Percentiles rank a stretch among this genome's conserved stretches.
These are phyloP conservation scores for Chaetodon trifascialis DNA, from an alignment of 2,113 vertebrate genomes.

Conservation along the genomic window DNA sequence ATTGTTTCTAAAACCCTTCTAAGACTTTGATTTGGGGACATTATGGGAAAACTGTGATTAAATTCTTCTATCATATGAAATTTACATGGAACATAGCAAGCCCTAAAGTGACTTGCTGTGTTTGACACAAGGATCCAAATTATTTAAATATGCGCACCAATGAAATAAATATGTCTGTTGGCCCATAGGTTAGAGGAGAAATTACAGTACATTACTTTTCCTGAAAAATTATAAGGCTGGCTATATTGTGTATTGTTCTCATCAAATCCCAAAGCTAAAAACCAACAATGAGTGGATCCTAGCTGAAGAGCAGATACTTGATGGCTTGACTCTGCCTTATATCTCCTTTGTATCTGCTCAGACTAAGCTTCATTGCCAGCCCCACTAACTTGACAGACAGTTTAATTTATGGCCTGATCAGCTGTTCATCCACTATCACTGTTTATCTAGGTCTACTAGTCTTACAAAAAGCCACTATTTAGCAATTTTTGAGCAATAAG, in stretches of 20 bases:
- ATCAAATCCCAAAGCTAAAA: too few species aligned
- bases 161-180: neutral
- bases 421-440: too few species aligned
- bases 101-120: neutral
- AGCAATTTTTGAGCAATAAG: neutral
- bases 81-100: neutral
- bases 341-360: too few species aligned
- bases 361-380: too few species aligned
- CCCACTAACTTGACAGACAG: too few species aligned
- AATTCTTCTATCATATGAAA: neutral
- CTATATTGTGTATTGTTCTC: neutral
- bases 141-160: neutral
- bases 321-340: neutral
- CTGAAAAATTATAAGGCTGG: neutral
- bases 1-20: neutral
- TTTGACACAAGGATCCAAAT: neutral
- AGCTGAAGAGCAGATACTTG: neutral
- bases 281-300: too few species aligned
- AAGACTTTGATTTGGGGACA: neutral
- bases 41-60: neutral
- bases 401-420: neutral
- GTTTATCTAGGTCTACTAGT: neutral
- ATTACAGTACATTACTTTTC: neutral
- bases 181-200: neutral
- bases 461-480: neutral